Evolutionary conservation across 2,888 invertebrate genomes (phyloP).

Genomic region (Dasypolia templi): DNA sequence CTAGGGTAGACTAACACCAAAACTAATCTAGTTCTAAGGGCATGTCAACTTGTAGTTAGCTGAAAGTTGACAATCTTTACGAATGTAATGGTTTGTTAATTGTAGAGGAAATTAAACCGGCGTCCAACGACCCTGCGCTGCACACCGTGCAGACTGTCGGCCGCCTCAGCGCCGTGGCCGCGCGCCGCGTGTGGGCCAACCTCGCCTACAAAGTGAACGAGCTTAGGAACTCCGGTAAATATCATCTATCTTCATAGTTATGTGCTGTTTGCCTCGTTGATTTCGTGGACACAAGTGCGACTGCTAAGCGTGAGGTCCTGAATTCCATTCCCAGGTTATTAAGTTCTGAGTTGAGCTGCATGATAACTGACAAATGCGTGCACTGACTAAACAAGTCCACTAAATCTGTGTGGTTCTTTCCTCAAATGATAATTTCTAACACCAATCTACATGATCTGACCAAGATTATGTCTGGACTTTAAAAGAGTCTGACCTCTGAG

Average conservation of each 20-base stretch:
- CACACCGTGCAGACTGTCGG: conserved; percentile 94
- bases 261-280: too few relatives aligned
- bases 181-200: conserved; percentile 92
- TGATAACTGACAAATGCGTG: too few relatives aligned
- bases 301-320: too few relatives aligned
- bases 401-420: too few relatives aligned
- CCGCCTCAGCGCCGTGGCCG: conserved; percentile 93
- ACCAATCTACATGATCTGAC: too few relatives aligned
- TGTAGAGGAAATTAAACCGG: conserved; percentile 90
- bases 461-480: too few relatives aligned
- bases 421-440: too few relatives aligned
- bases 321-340: too few relatives aligned
- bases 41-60: conserved; percentile 61
- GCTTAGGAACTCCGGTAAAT: conserved; percentile 80
- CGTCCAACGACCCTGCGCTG: conserved; percentile 92
- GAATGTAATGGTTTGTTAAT: conserved; percentile 67
- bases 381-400: too few relatives aligned
- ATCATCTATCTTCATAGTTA: background rate
- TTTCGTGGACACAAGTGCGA: too few relatives aligned
- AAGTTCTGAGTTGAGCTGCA: too few relatives aligned
- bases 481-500: too few relatives aligned
- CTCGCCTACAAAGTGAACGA: conserved; percentile 91
- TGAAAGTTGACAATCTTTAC: conserved; percentile 42
- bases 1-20: background rate
- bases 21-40: conserved; percentile 54